phyloP scores from a whole-genome alignment of 2,113 vertebrate genomes.

The Leptosomus discolor region DNA sequence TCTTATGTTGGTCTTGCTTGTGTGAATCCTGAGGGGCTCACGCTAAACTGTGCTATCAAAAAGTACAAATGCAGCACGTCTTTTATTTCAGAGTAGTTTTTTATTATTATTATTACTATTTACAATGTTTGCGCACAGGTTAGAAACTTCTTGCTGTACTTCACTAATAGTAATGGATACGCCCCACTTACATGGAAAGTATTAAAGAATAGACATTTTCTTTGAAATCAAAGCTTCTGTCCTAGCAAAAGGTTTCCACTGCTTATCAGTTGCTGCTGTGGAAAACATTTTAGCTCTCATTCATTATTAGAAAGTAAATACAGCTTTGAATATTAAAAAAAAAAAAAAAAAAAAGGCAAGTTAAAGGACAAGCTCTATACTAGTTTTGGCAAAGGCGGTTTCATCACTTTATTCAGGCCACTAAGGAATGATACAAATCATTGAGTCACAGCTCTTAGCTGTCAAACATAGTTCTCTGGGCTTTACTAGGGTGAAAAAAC shows the following conservation, averaged over 20 bases:
- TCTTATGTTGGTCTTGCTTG: background rate
- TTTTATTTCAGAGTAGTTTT: background rate
- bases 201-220: background rate
- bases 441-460: background rate
- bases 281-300: background rate
- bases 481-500: background rate
- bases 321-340: background rate
- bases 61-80: background rate
- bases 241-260: background rate
- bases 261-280: background rate
- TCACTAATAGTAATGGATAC: background rate
- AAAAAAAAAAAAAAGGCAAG: fast-evolving
- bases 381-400: background rate
- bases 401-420: background rate
- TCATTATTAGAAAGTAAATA: background rate
- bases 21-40: background rate
- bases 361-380: fast-evolving
- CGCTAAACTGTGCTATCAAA: background rate
- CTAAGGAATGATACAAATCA: background rate
- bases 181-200: background rate
- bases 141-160: background rate
- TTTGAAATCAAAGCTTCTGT: background rate
- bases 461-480: background rate
- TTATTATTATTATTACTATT: conserved; percentile 1
- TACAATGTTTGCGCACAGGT: background rate